Evolutionary conservation across 2,888 invertebrate genomes (phyloP).

Genomic region (Parasteatoda lunata): DNA sequence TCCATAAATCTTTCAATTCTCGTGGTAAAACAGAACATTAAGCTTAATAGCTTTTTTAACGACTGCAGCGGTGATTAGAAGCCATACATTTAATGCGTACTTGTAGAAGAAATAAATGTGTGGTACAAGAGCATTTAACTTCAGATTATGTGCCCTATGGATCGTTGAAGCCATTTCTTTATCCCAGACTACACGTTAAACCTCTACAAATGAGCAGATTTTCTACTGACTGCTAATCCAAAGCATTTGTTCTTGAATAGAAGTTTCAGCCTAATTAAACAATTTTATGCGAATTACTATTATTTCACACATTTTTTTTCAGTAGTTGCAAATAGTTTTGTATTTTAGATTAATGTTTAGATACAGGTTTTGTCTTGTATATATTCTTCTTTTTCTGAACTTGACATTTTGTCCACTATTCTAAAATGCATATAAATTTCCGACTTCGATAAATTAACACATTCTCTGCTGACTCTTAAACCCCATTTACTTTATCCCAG

Average conservation of each 20-base stretch:
- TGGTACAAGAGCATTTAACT: conserved; percentile 18
- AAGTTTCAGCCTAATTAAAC: too few species aligned
- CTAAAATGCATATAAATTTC: too few species aligned
- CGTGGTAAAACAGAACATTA: conserved; percentile 8
- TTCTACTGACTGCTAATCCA: background rate
- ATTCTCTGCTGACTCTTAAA: background rate
- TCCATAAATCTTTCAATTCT: background rate
- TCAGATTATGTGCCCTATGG: conserved; percentile 1
- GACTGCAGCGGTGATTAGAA: conserved; percentile 29
- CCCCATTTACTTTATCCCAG: background rate
- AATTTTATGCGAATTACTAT: too few species aligned
- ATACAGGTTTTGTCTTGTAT: too few species aligned
- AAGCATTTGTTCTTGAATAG: background rate
- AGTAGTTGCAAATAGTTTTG: too few species aligned
- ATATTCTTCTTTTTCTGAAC: too few species aligned
- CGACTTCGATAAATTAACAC: too few species aligned
- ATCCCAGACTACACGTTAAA: background rate
- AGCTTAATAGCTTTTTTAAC: conserved; percentile 40
- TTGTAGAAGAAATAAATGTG: background rate
- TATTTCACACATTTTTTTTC: too few species aligned
- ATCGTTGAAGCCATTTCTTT: background rate
- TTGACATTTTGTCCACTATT: too few species aligned
- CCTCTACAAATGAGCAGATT: conserved; percentile 9
- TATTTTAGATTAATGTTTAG: too few species aligned
- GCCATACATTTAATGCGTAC: conserved; percentile 3